Evolutionary conservation across 2,797 vertebrate genomes (phyloP).

Genomic region (Meriones psammophilus): DNA sequence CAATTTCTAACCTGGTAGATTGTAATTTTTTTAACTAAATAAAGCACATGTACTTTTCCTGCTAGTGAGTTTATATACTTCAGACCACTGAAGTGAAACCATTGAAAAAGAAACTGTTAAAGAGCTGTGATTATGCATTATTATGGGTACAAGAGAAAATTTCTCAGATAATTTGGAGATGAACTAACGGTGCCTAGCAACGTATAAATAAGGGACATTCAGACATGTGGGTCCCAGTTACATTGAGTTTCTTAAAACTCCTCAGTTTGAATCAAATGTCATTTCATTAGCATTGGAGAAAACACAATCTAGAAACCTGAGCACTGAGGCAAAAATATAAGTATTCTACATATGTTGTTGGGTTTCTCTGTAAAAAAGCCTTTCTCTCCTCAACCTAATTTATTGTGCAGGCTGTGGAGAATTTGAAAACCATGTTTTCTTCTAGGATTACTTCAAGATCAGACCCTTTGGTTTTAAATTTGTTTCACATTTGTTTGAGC

Average conservation of each 20-base stretch:
- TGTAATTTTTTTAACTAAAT: neutral
- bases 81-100: conserved; percentile 49
- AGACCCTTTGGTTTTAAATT: conserved; percentile 83
- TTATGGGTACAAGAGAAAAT: neutral
- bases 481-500: conserved; percentile 79
- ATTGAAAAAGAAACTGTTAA: neutral
- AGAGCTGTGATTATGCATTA: conserved; percentile 34
- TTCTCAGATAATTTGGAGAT: conserved; percentile 8
- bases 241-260: conserved; percentile 40
- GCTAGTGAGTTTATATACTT: conserved; percentile 60
- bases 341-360: conserved; percentile 75
- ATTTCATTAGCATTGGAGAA: conserved; percentile 61
- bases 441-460: conserved; percentile 80
- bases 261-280: conserved; percentile 20
- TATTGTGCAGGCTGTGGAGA: conserved; percentile 85
- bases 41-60: conserved; percentile 2
- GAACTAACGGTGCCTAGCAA: neutral
- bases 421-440: conserved; percentile 84
- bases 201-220: neutral
- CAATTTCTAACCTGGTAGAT: conserved; percentile 57
- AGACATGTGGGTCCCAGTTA: neutral
- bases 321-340: conserved; percentile 25
- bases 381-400: conserved; percentile 77
- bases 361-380: conserved; percentile 71
- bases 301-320: conserved; percentile 74